Conservation (phyloP, 2,113 vertebrate species). For the Polyodon spathula region DNA sequence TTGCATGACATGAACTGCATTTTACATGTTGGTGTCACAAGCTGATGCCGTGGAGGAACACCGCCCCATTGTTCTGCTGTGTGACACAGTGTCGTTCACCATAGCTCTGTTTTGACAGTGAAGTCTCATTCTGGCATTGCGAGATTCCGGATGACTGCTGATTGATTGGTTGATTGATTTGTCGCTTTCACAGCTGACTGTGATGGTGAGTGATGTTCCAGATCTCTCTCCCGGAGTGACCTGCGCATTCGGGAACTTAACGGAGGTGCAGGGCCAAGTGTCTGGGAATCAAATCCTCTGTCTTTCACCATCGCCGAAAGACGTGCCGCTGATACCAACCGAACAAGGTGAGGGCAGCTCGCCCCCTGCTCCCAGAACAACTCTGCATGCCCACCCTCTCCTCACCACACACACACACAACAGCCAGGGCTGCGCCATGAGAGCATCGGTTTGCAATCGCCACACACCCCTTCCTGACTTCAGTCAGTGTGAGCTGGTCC, state of each 20-base stretch:
- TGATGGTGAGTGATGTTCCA: slow-evolving; percentile 81
- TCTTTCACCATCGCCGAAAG: slow-evolving; percentile 76
- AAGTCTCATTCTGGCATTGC: too few species aligned
- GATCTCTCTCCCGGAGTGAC: slow-evolving; percentile 78
- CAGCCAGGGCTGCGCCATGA: too few species aligned
- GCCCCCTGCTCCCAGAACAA: not conserved
- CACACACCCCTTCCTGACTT: too few species aligned
- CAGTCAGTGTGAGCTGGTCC: too few species aligned
- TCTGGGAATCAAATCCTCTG: slow-evolving; percentile 79
- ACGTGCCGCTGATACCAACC: slow-evolving; percentile 80
- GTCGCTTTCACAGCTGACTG: slow-evolving; percentile 64
- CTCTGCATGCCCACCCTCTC: not conserved
- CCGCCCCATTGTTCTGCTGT: too few species aligned
- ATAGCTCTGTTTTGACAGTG: too few species aligned
- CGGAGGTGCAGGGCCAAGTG: slow-evolving; percentile 82
- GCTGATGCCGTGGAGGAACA: too few species aligned
- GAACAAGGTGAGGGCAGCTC: slow-evolving; percentile 70
- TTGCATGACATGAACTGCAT: slow-evolving; percentile 32
- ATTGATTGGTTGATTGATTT: too few species aligned
- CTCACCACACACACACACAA: slow-evolving; percentile 10
- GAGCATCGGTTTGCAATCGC: too few species aligned
- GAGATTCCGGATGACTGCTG: too few species aligned
- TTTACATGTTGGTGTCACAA: too few species aligned
- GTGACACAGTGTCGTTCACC: too few species aligned
- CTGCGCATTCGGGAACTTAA: slow-evolving; percentile 93